phyloP scores from a whole-genome alignment of 2,888 invertebrate species.

The Ptychoptera albimana region DNA sequence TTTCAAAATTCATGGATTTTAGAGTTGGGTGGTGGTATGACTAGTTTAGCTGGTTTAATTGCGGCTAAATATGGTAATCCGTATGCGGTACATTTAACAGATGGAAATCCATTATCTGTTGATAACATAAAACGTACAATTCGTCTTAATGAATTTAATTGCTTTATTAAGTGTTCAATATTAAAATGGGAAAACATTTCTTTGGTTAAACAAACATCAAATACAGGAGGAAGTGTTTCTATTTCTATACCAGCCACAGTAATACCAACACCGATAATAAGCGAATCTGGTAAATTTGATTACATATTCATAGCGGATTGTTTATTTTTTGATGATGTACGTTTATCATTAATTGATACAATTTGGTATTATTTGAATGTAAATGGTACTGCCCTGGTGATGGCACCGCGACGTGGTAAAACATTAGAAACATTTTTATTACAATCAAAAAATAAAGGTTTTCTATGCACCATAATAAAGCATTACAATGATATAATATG shows the following conservation, averaged over 20 bases:
- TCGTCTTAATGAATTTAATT: constrained; percentile 42
- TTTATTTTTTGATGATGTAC: constrained; percentile 58
- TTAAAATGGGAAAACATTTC: constrained; percentile 37
- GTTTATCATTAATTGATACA: constrained; percentile 48
- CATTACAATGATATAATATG: constrained; percentile 50
- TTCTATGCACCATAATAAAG: constrained; percentile 37
- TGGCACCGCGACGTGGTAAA: constrained; percentile 59
- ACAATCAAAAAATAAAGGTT: constrained; percentile 41
- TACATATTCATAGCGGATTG: constrained; percentile 64
- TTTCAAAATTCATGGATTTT: constrained; percentile 53
- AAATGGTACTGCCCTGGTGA: constrained; percentile 49
- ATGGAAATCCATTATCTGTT: constrained; percentile 61
- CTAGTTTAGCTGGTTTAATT: constrained; percentile 61
- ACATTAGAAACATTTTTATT: constrained; percentile 53
- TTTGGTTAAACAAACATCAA: constrained; percentile 19
- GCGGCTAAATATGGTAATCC: constrained; percentile 50
- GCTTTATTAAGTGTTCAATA: constrained; percentile 36
- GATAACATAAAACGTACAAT: constrained; percentile 53
- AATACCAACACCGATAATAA: too few species aligned
- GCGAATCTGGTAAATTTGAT: constrained; percentile 40
- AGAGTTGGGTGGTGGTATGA: constrained; percentile 75
- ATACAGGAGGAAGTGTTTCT: too few species aligned
- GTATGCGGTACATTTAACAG: constrained; percentile 50
- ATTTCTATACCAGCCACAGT: too few species aligned
- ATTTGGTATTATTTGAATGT: constrained; percentile 44